Base-by-base conservation (phyloP, 2,797 vertebrate species). In the Apodemus agrarius region DNA sequence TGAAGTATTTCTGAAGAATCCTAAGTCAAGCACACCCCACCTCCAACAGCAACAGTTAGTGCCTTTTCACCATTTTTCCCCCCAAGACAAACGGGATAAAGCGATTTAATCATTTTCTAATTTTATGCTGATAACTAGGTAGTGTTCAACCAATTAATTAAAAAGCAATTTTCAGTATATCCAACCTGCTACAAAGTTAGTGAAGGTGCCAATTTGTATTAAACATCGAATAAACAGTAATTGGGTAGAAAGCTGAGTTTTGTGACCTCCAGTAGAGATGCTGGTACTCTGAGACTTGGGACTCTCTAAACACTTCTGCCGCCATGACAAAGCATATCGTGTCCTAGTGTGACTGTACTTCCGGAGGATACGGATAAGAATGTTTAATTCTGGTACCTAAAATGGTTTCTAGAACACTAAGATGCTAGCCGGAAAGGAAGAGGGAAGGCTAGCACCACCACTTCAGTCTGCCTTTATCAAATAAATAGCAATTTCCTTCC, bases 401-500 rank as follows among this genome's bases (percentile, higher is more conserved):
- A 1, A 13, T 37, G 29, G 29, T 46, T 92, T 91, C 96, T 75
- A 9, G 22, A 86, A 88, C 40, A 63, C 63, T 57, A 34, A 82
- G 63, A 89, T 9, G 1, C 29, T 59, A 80, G 52, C 75, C 67
- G 65, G 21, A 59, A 83, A 94, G 37, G 52, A 29, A 80, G 7
- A 59, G 54, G 13, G 63, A 61, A 22, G 3, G 43, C 79, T 8
- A 79, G 9, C 37, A 49, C 10, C 76, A 52, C 69, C 46, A 14
- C 43, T 17, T 12, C 65, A 22, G 34, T 85, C 90, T 22, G 43
- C 67, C 95, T 80, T 96, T 82, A 96, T 82, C 72, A 96, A 92
- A 79, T 69, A 90, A 95, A 93, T 4, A 95, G 81, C 85, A 63
- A 83, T 63, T 94, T 94, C 93, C 94, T 97, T 81, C 65, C 69